A percentile compares a stretch with the other conserved stretches of the same genome.
phyloP scores from a whole-genome alignment of 2,797 vertebrate genomes.

The Chrosomus eos region DNA sequence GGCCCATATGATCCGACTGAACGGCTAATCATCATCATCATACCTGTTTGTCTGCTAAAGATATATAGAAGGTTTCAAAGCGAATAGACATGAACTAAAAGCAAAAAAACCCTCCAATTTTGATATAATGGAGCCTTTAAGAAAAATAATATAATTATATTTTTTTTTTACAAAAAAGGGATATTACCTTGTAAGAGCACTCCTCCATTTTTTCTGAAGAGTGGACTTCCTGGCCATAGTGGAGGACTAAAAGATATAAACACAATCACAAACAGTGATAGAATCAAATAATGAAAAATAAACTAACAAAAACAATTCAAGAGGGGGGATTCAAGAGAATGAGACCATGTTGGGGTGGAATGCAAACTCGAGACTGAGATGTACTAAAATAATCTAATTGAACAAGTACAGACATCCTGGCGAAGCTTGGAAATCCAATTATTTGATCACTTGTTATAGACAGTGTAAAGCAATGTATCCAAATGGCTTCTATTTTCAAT shows the following conservation, averaged over 20 bases:
- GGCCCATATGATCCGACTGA: background rate
- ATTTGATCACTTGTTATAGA: constrained; percentile 29
- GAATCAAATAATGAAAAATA: background rate
- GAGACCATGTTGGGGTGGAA: background rate
- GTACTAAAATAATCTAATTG: background rate
- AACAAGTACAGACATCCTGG: constrained; percentile 8
- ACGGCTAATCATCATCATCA: too few species aligned
- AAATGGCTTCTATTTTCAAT: constrained; percentile 10
- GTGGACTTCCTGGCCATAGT: constrained; percentile 94
- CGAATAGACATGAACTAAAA: background rate
- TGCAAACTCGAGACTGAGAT: constrained; percentile 20
- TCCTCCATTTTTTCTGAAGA: constrained; percentile 93
- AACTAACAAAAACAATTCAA: background rate
- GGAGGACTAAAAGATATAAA: constrained; percentile 79
- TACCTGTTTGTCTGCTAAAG: background rate
- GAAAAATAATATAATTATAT: constrained; percentile 65
- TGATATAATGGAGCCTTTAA: constrained; percentile 67
- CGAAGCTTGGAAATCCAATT: constrained; percentile 23
- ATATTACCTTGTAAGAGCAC: constrained; percentile 92
- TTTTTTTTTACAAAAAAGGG: background rate
- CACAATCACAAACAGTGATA: constrained; percentile 9
- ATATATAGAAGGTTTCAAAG: background rate
- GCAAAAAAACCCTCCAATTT: background rate
- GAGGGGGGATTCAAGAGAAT: background rate
- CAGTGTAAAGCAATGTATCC: background rate